Evolutionary conservation across 53 echinoderm and acorn worm species (phyloP).

Genomic region (Astropecten irregularis): DNA sequence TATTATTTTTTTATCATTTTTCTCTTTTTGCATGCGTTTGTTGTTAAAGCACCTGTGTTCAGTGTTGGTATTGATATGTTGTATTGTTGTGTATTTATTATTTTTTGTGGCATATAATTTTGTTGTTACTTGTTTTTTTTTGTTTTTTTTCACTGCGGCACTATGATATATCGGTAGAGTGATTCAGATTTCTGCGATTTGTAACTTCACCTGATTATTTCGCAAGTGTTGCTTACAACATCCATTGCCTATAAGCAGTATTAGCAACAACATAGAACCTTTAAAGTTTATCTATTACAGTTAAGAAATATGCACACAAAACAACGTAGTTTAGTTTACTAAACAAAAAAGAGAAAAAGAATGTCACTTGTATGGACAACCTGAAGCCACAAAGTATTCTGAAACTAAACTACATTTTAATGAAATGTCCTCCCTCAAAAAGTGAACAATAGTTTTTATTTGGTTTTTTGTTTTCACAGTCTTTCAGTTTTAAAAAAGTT

Average conservation of each 20-base stretch:
- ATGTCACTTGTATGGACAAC: too few species aligned
- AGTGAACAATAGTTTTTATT: not conserved
- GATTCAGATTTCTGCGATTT: not conserved
- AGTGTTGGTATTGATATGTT: too few species aligned
- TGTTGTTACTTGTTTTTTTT: not conserved
- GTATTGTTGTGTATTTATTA: constrained; percentile 28
- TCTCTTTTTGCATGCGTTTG: too few species aligned
- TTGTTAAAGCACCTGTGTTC: too few species aligned
- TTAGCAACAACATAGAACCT: not conserved
- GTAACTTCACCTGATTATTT: not conserved
- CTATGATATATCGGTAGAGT: not conserved
- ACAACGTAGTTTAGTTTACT: not conserved
- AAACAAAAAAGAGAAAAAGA: not conserved
- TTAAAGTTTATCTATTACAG: not conserved
- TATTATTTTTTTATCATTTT: too few species aligned
- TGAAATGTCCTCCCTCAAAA: not conserved
- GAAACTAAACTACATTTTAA: not conserved
- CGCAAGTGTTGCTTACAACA: not conserved
- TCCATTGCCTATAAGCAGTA: constrained; percentile 50
- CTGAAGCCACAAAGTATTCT: constrained; percentile 13
- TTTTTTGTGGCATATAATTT: not conserved
- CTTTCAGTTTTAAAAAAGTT: not conserved
- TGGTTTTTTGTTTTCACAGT: not conserved
- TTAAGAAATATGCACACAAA: not conserved
- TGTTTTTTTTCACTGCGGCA: not conserved